Evolutionary conservation across 2,797 vertebrate species (phyloP).

Genomic region (Allobates femoralis): DNA sequence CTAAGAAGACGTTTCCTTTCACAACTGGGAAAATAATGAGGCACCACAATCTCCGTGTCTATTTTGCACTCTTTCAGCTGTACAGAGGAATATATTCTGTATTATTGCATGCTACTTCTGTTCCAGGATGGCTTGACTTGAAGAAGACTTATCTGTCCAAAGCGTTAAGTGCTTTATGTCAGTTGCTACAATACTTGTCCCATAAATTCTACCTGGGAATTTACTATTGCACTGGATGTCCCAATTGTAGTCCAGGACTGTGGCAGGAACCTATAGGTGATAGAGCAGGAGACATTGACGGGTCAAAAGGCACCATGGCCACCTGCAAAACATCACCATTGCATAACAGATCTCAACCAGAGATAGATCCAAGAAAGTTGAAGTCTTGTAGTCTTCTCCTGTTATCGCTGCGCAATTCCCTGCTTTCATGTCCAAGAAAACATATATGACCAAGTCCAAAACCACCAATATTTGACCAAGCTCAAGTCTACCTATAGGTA

Average conservation of each 20-base stretch:
- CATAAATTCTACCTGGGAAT: background rate
- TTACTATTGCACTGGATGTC: background rate
- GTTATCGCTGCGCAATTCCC: too few species aligned
- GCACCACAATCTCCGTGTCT: background rate
- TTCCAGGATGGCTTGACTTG: background rate
- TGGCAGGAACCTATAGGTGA: background rate
- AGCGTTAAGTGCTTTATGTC: background rate
- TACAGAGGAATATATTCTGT: background rate
- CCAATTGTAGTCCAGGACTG: background rate
- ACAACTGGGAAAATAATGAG: background rate
- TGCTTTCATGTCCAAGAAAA: too few species aligned
- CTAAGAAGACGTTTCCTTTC: background rate
- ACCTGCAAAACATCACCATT: too few species aligned
- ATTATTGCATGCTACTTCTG: background rate
- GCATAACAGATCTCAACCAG: too few species aligned
- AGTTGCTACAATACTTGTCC: background rate
- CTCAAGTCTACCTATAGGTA: too few species aligned
- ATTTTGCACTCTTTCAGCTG: too few species aligned
- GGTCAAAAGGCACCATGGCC: too few species aligned
- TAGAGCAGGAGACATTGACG: background rate
- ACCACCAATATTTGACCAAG: too few species aligned
- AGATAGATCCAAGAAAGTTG: too few species aligned
- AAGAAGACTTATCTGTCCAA: background rate
- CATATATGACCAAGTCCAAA: too few species aligned
- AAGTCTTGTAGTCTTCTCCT: too few species aligned